A percentile compares a stretch with the other conserved stretches of the same genome.
Conservation (phyloP, 2,888 invertebrate species). For the Bellardia bayeri region DNA sequence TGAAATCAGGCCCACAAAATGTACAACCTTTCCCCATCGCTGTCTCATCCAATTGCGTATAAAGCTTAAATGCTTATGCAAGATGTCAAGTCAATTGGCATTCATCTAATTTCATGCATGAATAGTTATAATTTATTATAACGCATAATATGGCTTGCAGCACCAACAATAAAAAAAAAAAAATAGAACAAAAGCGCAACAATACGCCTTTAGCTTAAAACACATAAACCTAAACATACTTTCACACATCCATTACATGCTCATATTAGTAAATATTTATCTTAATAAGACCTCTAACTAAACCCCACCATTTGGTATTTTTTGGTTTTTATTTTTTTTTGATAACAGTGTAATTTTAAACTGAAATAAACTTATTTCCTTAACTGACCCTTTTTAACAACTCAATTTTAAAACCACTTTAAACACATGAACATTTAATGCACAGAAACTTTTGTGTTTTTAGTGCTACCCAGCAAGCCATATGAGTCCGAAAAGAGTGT, state of each 20-base stretch:
- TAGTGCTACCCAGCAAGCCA: too few relatives aligned
- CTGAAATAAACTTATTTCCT: constrained; percentile 42
- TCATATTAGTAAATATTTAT: constrained; percentile 45
- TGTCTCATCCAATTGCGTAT: constrained; percentile 38
- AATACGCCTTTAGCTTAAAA: constrained; percentile 42
- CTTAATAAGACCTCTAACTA: constrained; percentile 45
- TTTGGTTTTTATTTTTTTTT: not conserved
- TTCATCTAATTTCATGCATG: constrained; percentile 76
- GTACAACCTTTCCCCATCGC: not conserved
- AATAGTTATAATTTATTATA: constrained; percentile 72
- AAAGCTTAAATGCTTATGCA: constrained; percentile 67
- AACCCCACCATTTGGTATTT: constrained; percentile 4
- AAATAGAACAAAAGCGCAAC: constrained; percentile 14
- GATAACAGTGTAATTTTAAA: constrained; percentile 22
- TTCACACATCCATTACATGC: constrained; percentile 35
- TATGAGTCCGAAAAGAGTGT: too few relatives aligned
- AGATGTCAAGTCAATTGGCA: constrained; percentile 75
- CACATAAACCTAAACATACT: constrained; percentile 25
- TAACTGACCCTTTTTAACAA: constrained; percentile 55
- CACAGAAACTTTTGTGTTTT: not conserved
- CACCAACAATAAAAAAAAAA: not conserved
- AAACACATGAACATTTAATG: constrained; percentile 34
- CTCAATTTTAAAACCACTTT: constrained; percentile 46
- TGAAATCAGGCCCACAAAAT: too few relatives aligned
- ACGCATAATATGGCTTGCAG: constrained; percentile 67